Evolutionary conservation across 2,888 invertebrate species (phyloP), one percentile per base, ranked within the genome.

Genomic region (Drosophila austrosaltans): DNA sequence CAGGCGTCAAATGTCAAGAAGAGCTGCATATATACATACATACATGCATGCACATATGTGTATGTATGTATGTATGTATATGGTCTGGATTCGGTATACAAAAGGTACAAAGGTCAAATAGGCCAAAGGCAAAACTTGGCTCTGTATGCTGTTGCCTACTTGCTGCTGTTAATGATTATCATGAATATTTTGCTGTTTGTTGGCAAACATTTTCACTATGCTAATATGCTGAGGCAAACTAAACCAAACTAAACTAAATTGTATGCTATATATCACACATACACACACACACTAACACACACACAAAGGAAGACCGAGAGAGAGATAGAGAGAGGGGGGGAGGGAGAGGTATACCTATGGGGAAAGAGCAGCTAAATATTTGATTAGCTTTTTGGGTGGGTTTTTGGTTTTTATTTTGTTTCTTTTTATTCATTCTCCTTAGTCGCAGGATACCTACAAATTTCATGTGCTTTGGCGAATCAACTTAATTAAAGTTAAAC

Each of bases 401-500:
- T 44, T 20, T 48, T 40, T 28, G 28, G 30, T 57, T 28, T 48
- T 60, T 57, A 57, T 74, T 63, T 69, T 66, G 63, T 63, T 28
- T 28, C 60, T 40, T 53, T 32, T 32, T 32, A 0, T 32, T 32
- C 7, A 6, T 32, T 4, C 36, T 36, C 36, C 36, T 36, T 36
- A 36, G 36, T 36, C 36, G 8, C 36, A 36, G 36, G 10, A 36
- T 36, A 36, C 36, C 36, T 36, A 36, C 36, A 36, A 36, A 36
- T 36, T 36, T 22, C 16, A 16, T 56, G 44, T 66, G 64, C 54
- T 58, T 53, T 54, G 79, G 79, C 74, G 78, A 79, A 85, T 85
- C 77, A 85, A 85, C 83, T 85, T 85, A 85, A 85, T 85, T 87
- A 86, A 86, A 86, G 86, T 83, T 86, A 86, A 86, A 85, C 85